Evolutionary conservation across 2,888 invertebrate species (phyloP), one percentile per base, ranked within the genome.

Genomic region (Brachypalpus laphriformis): DNA sequence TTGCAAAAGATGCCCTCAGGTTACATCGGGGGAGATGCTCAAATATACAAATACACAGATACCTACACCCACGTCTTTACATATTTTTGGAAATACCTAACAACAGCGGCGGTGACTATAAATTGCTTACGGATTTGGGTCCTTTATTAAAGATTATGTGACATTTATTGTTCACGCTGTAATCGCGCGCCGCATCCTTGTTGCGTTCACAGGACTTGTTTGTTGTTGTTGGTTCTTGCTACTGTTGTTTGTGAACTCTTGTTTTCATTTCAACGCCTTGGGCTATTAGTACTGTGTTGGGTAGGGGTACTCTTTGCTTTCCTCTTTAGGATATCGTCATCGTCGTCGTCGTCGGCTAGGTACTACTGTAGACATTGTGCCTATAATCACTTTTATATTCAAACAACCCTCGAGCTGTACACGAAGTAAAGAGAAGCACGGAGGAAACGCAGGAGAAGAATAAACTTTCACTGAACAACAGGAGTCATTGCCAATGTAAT

Each of bases 141-240:
- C 85, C 75, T 88, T 87, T 88, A 89, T 91, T 90, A 90, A 89
- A 90, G 91, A 90, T 91, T 91, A 91, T 90, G 90, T 91, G 92
- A 91, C 92, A 91, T 91, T 91, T 92, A 91, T 91, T 91, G 91
- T 90, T 91, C 89, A 90, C 90, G 90, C 90, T 90, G 89, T 90
- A 91, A 90, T 90, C 89, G 87, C 74, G 68, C 59, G 77, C 86
- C 87, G 65, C 74, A 86, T 78, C 74, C 78, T 82, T 86, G 82
- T 82, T 78, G 74, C 70, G 71, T 76, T 77, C n/a, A n/a, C n/a
- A n/a, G n/a, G n/a, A n/a, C n/a, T n/a, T 37, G 66, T 65, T 65
- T 51, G 42, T 61, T 70, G 63, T 66, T 65, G 3, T 54, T 76
- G 34, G n/a, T 25, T 25, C 25, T 51, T 77, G 16, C 34, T 78